A percentile compares a stretch with the other conserved stretches of the same genome.
phyloP scores from a whole-genome alignment of 2,888 invertebrate species.

The Drosophila barbarae region DNA sequence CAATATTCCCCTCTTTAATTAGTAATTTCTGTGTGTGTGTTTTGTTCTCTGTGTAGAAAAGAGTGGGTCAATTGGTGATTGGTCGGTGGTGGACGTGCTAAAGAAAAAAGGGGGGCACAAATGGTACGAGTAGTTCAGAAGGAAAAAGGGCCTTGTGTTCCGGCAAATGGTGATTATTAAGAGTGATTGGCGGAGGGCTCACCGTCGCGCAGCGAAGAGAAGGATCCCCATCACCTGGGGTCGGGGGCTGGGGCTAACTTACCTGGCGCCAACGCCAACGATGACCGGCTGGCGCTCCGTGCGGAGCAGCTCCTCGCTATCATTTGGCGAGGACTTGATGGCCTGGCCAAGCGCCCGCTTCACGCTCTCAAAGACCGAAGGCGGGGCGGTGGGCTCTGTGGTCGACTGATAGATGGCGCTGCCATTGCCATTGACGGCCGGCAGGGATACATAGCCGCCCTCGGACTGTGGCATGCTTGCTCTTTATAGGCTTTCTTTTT shows the following conservation, averaged over 20 bases:
- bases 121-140: slow-evolving; percentile 1
- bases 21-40: not conserved
- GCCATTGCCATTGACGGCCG: slow-evolving; percentile 76
- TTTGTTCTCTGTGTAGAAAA: slow-evolving; percentile 19
- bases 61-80: slow-evolving; percentile 14
- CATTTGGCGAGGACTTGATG: slow-evolving; percentile 76
- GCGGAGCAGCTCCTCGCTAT: slow-evolving; percentile 76
- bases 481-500: not conserved
- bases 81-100: slow-evolving; percentile 7
- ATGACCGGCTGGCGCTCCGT: slow-evolving; percentile 77
- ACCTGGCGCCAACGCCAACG: slow-evolving; percentile 77
- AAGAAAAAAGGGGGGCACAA: not conserved
- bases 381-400: slow-evolving; percentile 79
- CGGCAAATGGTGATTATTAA: slow-evolving; percentile 26
- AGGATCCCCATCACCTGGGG: slow-evolving; percentile 7
- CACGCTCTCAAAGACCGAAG: slow-evolving; percentile 79
- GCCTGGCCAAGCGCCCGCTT: slow-evolving; percentile 80
- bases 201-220: slow-evolving; percentile 12
- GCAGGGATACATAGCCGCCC: slow-evolving; percentile 79
- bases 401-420: slow-evolving; percentile 80
- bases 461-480: slow-evolving; percentile 78
- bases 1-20: not conserved
- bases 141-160: not conserved
- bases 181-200: slow-evolving; percentile 26
- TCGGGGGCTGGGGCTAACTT: slow-evolving; percentile 60